Percentiles rank a stretch among this genome's conserved stretches.
Conservation (phyloP, 2,888 invertebrate genomes). For the Ormyrus thymus region DNA sequence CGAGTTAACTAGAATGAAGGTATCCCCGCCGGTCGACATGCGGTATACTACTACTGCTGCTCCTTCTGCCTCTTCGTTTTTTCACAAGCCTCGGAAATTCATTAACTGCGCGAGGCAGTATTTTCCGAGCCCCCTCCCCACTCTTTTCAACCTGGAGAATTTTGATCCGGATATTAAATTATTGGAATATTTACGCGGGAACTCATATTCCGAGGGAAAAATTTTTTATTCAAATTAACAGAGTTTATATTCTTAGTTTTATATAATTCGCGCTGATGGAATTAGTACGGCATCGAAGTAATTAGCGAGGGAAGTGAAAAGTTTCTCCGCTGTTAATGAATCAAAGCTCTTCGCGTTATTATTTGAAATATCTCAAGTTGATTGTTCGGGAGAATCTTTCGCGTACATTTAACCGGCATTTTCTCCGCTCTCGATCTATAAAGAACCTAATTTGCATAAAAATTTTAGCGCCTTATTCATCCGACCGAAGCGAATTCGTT, state of each 20-base stretch:
- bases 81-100: slow-evolving; percentile 39
- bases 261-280: not conserved
- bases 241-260: slow-evolving; percentile 21
- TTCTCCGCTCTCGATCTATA: too few species aligned
- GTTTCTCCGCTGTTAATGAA: too few species aligned
- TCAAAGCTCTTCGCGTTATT: too few species aligned
- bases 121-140: not conserved
- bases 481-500: too few species aligned
- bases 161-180: slow-evolving; percentile 49
- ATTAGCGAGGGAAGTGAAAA: too few species aligned
- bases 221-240: slow-evolving; percentile 10
- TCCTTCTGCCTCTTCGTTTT: not conserved
- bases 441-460: too few species aligned
- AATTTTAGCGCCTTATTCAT: too few species aligned
- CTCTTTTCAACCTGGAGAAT: slow-evolving; percentile 23
- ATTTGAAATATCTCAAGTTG: too few species aligned
- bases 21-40: slow-evolving; percentile 13
- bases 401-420: too few species aligned
- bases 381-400: too few species aligned
- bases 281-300: too few species aligned
- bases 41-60: not conserved
- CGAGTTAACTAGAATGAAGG: slow-evolving; percentile 47
- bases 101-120: slow-evolving; percentile 29
- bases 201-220: not conserved
- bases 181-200: slow-evolving; percentile 42